Conservation (phyloP, 2,888 invertebrate species). For the Hybos culiciformis region DNA sequence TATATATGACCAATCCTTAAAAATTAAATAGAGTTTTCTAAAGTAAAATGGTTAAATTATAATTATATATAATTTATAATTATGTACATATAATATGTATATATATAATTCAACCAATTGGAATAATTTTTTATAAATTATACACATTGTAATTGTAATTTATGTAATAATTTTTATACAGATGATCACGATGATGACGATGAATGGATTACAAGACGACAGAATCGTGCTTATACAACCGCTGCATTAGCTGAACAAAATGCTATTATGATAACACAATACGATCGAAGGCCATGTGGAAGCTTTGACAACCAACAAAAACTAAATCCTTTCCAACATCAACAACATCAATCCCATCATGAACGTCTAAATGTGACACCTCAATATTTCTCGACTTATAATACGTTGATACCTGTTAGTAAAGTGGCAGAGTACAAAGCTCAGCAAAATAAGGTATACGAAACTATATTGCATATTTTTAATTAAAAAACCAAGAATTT, state of each 20-base stretch:
- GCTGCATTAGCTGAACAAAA: constrained; percentile 36
- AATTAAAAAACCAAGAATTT: too few relatives aligned
- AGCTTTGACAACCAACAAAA: constrained; percentile 29
- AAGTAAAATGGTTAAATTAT: too few relatives aligned
- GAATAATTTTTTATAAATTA: too few relatives aligned
- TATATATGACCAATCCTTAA: too few relatives aligned
- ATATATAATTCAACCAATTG: too few relatives aligned
- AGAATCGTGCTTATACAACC: constrained; percentile 33
- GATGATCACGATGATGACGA: constrained; percentile 36
- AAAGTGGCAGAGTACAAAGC: constrained; percentile 29
- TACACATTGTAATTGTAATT: too few relatives aligned
- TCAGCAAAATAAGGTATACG: constrained; percentile 21
- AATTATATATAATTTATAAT: too few relatives aligned
- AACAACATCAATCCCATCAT: constrained; percentile 17
- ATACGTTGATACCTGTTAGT: constrained; percentile 33
- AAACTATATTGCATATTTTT: too few relatives aligned
- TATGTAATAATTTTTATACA: constrained; percentile 14
- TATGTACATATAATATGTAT: too few relatives aligned
- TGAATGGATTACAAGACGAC: constrained; percentile 34
- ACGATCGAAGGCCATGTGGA: constrained; percentile 33
- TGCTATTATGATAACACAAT: constrained; percentile 27
- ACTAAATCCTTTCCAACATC: constrained; percentile 20
- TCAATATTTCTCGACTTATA: constrained; percentile 32
- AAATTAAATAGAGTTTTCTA: too few relatives aligned
- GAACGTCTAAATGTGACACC: constrained; percentile 20